phyloP scores from a whole-genome alignment of 2,113 vertebrate species.

The Phodopus roborovskii region DNA sequence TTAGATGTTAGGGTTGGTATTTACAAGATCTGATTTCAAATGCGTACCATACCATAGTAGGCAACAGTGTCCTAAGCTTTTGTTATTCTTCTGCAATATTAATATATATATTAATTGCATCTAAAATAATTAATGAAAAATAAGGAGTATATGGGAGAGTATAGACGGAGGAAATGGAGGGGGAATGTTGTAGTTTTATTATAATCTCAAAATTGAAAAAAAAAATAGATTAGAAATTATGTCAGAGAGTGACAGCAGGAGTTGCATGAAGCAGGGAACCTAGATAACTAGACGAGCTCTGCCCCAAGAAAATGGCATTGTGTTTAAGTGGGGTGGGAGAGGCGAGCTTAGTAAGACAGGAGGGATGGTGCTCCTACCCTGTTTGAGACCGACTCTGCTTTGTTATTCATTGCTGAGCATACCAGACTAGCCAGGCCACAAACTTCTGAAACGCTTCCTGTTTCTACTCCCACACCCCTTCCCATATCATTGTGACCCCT shows the following conservation, averaged over 20 bases:
- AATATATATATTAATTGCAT: too few relatives aligned
- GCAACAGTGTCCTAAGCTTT: constrained; percentile 18
- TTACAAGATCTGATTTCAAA: neutral
- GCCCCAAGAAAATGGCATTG: neutral
- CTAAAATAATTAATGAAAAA: neutral
- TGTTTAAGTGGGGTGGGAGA: accelerated
- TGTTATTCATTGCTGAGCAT: neutral
- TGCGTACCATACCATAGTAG: neutral
- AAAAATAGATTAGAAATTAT: neutral
- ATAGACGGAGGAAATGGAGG: neutral
- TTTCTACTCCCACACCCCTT: accelerated
- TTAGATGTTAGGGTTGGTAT: neutral
- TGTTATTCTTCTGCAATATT: too few relatives aligned
- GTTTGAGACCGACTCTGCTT: neutral
- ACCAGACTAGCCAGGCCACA: too few relatives aligned
- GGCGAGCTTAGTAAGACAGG: neutral
- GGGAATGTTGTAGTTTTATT: neutral
- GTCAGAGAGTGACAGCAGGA: neutral
- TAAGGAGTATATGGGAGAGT: too few relatives aligned
- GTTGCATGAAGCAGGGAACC: neutral
- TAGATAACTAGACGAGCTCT: neutral
- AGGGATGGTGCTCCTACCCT: neutral
- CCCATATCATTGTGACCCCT: neutral
- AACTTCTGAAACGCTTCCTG: neutral
- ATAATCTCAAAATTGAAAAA: neutral